phyloP scores from a whole-genome alignment of 2,113 vertebrate species.

The Microcebus griseorufus region DNA sequence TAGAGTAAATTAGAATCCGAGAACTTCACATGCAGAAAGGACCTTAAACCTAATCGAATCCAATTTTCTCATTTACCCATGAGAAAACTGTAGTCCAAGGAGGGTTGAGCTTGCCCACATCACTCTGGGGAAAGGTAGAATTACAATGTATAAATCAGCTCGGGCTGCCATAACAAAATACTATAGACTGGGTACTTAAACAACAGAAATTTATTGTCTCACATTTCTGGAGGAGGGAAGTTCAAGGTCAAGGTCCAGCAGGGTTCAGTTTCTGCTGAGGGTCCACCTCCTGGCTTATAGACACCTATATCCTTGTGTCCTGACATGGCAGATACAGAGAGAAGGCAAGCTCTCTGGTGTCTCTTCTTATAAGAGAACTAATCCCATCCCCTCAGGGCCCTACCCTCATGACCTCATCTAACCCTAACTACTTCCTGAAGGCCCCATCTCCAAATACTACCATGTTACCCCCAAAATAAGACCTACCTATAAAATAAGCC shows the following conservation, averaged over 20 bases:
- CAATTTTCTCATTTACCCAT: not conserved
- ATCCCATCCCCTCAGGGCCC: not conserved
- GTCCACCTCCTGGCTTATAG: not conserved
- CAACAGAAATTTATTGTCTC: not conserved
- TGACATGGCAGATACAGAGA: not conserved
- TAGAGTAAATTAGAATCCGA: not conserved
- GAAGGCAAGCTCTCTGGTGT: not conserved
- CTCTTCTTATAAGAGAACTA: not conserved
- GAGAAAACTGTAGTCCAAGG: not conserved
- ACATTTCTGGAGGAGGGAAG: not conserved
- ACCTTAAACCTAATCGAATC: not conserved
- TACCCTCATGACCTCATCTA: not conserved
- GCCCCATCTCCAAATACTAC: not conserved
- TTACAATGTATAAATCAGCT: not conserved
- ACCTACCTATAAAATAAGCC: too few relatives aligned
- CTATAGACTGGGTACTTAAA: not conserved
- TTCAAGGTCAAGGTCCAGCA: not conserved
- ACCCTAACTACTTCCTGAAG: not conserved
- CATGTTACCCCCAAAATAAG: too few relatives aligned
- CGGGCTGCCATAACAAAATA: not conserved
- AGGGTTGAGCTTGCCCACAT: not conserved
- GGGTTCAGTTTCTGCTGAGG: not conserved
- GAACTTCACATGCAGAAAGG: not conserved
- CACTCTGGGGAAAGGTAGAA: not conserved
- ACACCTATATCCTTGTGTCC: not conserved